A percentile compares a stretch with the other conserved stretches of the same genome.
phyloP scores from a whole-genome alignment of 1,140 invertebrate species.

The Oscheius sp. region DNA sequence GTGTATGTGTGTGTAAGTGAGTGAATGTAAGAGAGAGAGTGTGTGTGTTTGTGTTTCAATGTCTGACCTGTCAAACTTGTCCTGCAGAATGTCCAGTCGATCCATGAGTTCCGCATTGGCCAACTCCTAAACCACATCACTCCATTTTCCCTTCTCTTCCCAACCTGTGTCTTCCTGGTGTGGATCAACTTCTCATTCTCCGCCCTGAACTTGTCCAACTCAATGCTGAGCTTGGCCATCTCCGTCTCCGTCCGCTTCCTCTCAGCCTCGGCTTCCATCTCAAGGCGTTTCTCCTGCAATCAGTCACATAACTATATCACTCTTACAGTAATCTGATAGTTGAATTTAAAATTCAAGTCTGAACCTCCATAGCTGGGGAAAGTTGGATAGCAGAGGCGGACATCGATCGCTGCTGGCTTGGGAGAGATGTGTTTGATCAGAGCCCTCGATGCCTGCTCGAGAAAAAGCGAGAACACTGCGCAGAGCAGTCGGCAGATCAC shows the following conservation, averaged over 20 bases:
- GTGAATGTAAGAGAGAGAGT: too few species aligned
- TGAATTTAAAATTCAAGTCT: too few species aligned
- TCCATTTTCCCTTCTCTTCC: not conserved
- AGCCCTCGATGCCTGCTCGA: not conserved
- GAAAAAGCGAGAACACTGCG: conserved; percentile 3
- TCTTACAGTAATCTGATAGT: too few species aligned
- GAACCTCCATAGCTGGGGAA: not conserved
- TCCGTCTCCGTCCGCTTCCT: conserved; percentile 15
- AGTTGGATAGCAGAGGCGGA: not conserved
- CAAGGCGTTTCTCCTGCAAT: conserved; percentile 34
- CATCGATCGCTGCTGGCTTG: not conserved
- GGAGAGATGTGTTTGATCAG: not conserved
- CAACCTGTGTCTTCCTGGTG: conserved; percentile 13
- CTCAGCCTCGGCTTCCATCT: conserved; percentile 33
- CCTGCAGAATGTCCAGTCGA: conserved; percentile 7
- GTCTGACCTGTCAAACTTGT: conserved; percentile 13
- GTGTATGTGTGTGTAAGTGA: too few species aligned
- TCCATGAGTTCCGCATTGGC: conserved; percentile 37
- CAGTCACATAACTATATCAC: too few species aligned
- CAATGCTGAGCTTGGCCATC: conserved; percentile 6
- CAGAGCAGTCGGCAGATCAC: too few species aligned
- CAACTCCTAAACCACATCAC: conserved; percentile 21
- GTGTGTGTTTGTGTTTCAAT: too few species aligned
- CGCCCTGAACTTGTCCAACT: conserved; percentile 2
- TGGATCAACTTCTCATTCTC: conserved; percentile 20